A percentile compares a stretch with the other conserved stretches of the same genome.
phyloP scores from a whole-genome alignment of 2,888 invertebrate species.

The Augiades crinisus region DNA sequence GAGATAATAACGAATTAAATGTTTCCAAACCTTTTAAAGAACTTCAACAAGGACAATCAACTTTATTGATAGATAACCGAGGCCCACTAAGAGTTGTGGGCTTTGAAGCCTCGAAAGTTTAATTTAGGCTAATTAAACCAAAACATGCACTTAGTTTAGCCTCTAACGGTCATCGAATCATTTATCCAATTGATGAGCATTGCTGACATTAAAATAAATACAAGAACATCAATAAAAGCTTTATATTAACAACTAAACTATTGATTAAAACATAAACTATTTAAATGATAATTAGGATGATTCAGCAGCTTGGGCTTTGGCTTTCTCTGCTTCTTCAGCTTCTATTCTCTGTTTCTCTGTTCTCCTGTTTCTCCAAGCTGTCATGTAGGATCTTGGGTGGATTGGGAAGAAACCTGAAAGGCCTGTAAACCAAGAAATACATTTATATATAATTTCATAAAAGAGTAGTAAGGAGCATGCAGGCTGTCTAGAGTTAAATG shows the following conservation, averaged over 20 bases:
- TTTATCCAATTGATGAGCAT: no score
- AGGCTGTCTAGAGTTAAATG: no score
- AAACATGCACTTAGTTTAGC: no score
- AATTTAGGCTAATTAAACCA: no score
- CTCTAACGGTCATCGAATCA: no score
- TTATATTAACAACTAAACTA: constrained; percentile 22
- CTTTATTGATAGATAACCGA: no score
- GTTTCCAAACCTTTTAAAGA: no score
- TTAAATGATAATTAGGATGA: constrained; percentile 5
- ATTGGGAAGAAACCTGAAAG: constrained; percentile 92
- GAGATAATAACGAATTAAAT: no score
- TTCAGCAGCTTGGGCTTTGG: constrained; percentile 30
- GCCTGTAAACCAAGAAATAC: constrained; percentile 63
- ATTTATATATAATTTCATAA: neutral
- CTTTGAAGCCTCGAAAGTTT: no score
- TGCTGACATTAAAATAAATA: neutral
- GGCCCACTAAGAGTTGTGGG: no score
- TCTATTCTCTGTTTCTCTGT: constrained; percentile 48
- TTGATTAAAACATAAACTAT: neutral
- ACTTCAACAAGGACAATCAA: no score
- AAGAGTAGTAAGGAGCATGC: no score
- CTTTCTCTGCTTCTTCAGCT: constrained; percentile 50
- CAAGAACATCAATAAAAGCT: neutral
- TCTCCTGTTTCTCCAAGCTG: constrained; percentile 88
- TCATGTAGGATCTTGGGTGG: constrained; percentile 90